Percentiles rank a stretch among this genome's conserved stretches.
phyloP scores from a whole-genome alignment of 2,888 invertebrate genomes.

The Oscheius sp. region DNA sequence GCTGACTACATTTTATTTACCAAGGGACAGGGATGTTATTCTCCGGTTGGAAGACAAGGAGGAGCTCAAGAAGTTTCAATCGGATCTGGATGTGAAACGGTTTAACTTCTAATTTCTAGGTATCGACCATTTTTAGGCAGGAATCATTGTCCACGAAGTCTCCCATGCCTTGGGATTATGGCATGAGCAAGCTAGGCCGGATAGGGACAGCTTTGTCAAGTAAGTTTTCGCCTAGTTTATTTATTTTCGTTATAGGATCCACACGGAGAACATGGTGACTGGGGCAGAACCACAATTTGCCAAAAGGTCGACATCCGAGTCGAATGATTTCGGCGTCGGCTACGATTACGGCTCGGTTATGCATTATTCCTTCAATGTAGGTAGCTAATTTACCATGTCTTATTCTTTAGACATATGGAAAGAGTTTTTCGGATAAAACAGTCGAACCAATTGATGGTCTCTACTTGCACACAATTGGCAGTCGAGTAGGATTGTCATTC shows the following conservation, averaged over 20 bases:
- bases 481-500: slow-evolving; percentile 55
- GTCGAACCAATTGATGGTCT: slow-evolving; percentile 51
- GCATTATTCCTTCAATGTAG: slow-evolving; percentile 59
- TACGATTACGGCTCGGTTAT: slow-evolving; percentile 62
- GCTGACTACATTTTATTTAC: slow-evolving; percentile 53
- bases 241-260: slow-evolving; percentile 42
- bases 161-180: slow-evolving; percentile 62
- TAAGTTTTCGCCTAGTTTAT: slow-evolving; percentile 9
- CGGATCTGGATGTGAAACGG: slow-evolving; percentile 61
- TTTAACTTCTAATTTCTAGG: neutral
- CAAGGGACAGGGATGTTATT: slow-evolving; percentile 58
- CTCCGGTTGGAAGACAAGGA: slow-evolving; percentile 59
- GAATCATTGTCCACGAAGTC: slow-evolving; percentile 62
- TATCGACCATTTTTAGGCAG: slow-evolving; percentile 38
- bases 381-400: neutral
- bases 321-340: slow-evolving; percentile 49
- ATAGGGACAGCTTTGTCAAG: slow-evolving; percentile 60
- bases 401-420: slow-evolving; percentile 51
- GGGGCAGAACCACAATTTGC: slow-evolving; percentile 56
- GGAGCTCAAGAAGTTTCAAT: slow-evolving; percentile 61
- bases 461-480: slow-evolving; percentile 59
- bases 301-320: slow-evolving; percentile 46
- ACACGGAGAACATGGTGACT: slow-evolving; percentile 45
- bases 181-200: slow-evolving; percentile 64
- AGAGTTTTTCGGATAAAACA: slow-evolving; percentile 45